These are phyloP conservation scores for Rhopilema esculentum DNA, from an alignment of 30 jellyfish, hydroid and myxozoan species.

Conservation along the genomic window DNA sequence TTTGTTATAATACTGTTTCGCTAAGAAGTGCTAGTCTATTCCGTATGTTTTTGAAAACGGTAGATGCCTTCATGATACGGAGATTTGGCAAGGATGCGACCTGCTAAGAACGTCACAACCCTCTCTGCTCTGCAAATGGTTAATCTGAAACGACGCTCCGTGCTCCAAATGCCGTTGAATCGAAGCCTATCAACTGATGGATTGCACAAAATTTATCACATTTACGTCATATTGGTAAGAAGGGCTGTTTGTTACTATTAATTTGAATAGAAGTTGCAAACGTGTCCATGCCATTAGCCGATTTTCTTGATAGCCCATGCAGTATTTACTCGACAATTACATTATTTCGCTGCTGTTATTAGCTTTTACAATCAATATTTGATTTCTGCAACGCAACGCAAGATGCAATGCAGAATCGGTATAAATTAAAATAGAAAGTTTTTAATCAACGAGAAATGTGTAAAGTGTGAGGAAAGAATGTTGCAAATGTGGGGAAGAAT, in stretches of 20 bases:
- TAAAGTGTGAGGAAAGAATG: no score
- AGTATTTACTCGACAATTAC: neutral
- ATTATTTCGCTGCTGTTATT: neutral
- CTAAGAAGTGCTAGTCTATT: neutral
- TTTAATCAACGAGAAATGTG: no score
- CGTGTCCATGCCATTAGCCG: neutral
- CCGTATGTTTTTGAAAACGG: neutral
- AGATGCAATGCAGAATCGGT: no score
- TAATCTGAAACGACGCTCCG: constrained; percentile 1
- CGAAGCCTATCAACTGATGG: constrained; percentile 13
- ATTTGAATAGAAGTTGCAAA: neutral
- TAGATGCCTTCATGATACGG: neutral
- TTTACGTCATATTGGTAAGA: constrained; percentile 35
- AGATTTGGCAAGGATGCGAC: neutral
- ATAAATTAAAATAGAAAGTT: no score
- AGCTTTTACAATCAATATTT: no score
- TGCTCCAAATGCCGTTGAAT: constrained; percentile 2
- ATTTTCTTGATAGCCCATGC: neutral
- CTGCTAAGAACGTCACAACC: neutral
- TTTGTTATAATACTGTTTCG: neutral
- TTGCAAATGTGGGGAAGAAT: neutral
- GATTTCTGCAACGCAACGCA: no score
- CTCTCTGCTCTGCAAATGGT: constrained; percentile 1
- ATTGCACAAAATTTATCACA: constrained; percentile 4
- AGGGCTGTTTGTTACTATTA: neutral